Base-by-base conservation (phyloP, 2,888 invertebrate species). In the Ischnura elegans region DNA sequence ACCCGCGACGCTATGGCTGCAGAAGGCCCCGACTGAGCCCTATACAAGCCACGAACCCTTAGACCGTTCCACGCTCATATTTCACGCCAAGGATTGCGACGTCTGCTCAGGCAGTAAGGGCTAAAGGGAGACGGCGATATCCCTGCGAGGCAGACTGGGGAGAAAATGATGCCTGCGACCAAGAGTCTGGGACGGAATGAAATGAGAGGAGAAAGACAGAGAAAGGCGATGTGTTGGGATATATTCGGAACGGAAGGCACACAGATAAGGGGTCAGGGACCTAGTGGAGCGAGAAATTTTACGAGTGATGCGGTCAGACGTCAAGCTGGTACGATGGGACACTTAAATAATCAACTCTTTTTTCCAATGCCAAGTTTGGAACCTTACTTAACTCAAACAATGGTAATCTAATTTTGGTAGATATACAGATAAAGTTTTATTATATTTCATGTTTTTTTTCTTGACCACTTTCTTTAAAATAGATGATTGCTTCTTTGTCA, bases 111-210 rank as follows among this genome's bases (percentile, higher is more conserved):
- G 42, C 21, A 55, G 86, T 6, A 43, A 46, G 46, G n/a, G 86
- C 46, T 86, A 86, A 46, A 86, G 25, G n/a, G 86, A 46, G 45
- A 45, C 86, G 46, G n/a, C 86, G 45, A 86, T 43, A 45, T 86
- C 45, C 42, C 47, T 16, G 16, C 61, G 42, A 85, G 42, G 3
- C 36, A 85, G 36, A n/a, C 10, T 16, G 13, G 85, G n/a, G 42
- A 85, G 87, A n/a, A n/a, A n/a, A n/a, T n/a, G 51, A 87, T 55
- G 87, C 42, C 87, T 87, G 87, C 25, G 36, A 87, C n/a, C 51
- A 87, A 87, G 87, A 51, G 55, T 42, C 55, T 55, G 55, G 55
- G 42, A 87, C 87, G 87, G 47, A 87, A 13, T 36, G 76, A 87
- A 46, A 61, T 87, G 55, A 55, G 36, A 87, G 19, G 61, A 55